Evolutionary conservation across 1,140 invertebrate species (phyloP).

Genomic region (Stegodyphus mimosarum): DNA sequence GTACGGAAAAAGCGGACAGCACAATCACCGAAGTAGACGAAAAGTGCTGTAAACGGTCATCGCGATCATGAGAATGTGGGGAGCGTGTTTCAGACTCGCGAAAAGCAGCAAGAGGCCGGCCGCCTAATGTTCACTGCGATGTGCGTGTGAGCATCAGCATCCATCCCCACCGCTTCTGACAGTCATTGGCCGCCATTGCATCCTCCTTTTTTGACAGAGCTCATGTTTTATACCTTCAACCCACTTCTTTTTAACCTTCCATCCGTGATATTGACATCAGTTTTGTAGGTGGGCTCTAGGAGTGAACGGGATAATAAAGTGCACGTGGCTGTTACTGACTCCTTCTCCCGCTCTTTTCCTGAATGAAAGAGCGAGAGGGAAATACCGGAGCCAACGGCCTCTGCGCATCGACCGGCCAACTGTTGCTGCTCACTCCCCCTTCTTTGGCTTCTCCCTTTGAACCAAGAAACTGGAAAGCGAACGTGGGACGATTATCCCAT

Average conservation of each 20-base stretch:
- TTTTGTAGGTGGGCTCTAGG: background rate
- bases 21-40: constrained; percentile 3
- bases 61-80: background rate
- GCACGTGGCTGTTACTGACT: constrained; percentile 19
- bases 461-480: background rate
- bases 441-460: background rate
- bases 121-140: constrained; percentile 47
- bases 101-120: constrained; percentile 26
- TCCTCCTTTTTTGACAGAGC: constrained; percentile 39
- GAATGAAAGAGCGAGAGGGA: constrained; percentile 24
- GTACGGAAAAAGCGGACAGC: background rate
- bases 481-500: background rate
- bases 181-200: constrained; percentile 58
- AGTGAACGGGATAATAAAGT: constrained; percentile 1
- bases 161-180: constrained; percentile 47
- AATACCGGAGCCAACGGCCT: constrained; percentile 12
- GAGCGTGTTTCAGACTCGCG: background rate
- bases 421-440: constrained; percentile 42
- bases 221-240: background rate
- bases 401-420: constrained; percentile 51
- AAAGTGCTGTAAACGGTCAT: background rate
- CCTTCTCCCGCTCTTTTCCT: constrained; percentile 18
- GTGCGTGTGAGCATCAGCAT: constrained; percentile 57
- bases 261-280: background rate
- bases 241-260: background rate